Evolutionary conservation across 2,888 invertebrate species (phyloP).

Genomic region (Synanthedon andrenaeformis): DNA sequence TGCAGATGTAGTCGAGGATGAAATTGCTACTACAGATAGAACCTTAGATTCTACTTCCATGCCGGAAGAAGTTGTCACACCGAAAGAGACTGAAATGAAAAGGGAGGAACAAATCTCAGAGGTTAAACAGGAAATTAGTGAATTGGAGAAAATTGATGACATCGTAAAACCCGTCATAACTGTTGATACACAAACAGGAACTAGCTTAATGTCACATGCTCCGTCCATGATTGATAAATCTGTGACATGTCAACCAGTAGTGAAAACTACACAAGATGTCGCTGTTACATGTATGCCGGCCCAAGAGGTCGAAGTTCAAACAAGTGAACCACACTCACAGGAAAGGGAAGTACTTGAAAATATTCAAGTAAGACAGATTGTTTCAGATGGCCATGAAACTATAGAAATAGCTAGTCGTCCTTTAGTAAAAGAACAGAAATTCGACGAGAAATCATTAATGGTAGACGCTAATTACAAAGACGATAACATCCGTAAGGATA

Average conservation of each 20-base stretch:
- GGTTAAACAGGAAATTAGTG: constrained; percentile 13
- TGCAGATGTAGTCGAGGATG: constrained; percentile 52
- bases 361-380: constrained; percentile 75
- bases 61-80: constrained; percentile 75
- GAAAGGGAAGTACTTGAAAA: constrained; percentile 70
- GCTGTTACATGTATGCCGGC: constrained; percentile 65
- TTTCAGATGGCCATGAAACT: constrained; percentile 75
- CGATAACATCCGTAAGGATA: constrained; percentile 63
- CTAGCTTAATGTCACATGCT: constrained; percentile 63
- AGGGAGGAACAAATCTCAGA: constrained; percentile 9
- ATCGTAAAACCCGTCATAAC: constrained; percentile 22
- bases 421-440: constrained; percentile 51
- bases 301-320: constrained; percentile 73
- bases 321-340: constrained; percentile 59
- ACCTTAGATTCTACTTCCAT: constrained; percentile 79
- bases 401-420: constrained; percentile 79
- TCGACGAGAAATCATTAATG: constrained; percentile 72
- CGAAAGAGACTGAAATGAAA: constrained; percentile 25
- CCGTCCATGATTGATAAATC: constrained; percentile 55
- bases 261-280: constrained; percentile 54
- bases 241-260: constrained; percentile 45
- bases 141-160: constrained; percentile 14
- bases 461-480: constrained; percentile 81
- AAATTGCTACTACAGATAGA: constrained; percentile 67
- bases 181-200: constrained; percentile 78